Evolutionary conservation across 2,888 invertebrate species (phyloP).

Genomic region (Eupsilia transversa): DNA sequence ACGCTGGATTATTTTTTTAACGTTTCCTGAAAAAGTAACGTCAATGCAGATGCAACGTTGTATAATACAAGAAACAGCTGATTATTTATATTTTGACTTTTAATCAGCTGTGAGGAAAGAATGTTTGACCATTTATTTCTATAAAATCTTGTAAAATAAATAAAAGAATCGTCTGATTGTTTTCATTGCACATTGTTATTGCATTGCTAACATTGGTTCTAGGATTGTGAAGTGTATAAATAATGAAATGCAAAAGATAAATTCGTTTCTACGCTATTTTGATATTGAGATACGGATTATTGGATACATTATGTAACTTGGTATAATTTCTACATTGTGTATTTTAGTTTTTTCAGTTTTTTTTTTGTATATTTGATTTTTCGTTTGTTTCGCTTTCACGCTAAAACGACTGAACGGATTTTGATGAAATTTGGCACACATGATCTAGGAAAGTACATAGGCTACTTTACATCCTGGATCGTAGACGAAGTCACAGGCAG

Average conservation of each 20-base stretch:
- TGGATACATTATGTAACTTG: not conserved
- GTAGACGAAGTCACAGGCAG: too few species aligned
- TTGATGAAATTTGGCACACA: too few species aligned
- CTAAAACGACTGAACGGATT: too few species aligned
- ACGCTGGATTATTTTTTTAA: not conserved
- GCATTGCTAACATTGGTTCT: slow-evolving; percentile 29
- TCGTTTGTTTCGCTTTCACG: too few species aligned
- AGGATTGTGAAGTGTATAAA: slow-evolving; percentile 25
- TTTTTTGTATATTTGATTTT: too few species aligned
- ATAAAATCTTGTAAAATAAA: slow-evolving; percentile 13
- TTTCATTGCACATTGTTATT: slow-evolving; percentile 33
- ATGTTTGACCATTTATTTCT: slow-evolving; percentile 23
- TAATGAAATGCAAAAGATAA: slow-evolving; percentile 29
- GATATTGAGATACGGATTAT: not conserved
- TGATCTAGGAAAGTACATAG: too few species aligned
- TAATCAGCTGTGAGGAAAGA: slow-evolving; percentile 4
- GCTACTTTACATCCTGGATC: too few species aligned
- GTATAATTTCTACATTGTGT: not conserved
- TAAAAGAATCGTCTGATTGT: slow-evolving; percentile 16
- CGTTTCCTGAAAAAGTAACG: not conserved
- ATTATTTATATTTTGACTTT: slow-evolving; percentile 36
- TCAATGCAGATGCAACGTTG: not conserved
- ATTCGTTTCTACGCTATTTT: slow-evolving; percentile 1
- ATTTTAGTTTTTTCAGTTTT: not conserved
- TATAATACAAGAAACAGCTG: not conserved